phyloP scores from a whole-genome alignment of 2,888 invertebrate genomes.

The Lasioglossum pauxillum region DNA sequence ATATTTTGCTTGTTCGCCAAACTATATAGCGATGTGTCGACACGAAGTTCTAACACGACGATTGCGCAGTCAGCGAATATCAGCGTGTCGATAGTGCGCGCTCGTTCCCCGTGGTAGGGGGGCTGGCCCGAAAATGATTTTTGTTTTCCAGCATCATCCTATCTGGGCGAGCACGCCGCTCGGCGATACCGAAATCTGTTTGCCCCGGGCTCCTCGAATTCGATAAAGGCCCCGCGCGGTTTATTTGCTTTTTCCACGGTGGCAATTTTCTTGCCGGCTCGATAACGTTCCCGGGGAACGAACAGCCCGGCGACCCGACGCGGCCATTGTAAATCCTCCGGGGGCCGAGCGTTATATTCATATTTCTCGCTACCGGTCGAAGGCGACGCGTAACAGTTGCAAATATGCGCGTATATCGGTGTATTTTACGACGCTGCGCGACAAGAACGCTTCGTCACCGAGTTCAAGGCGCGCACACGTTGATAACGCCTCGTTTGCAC shows the following conservation, averaged over 20 bases:
- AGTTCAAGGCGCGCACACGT: slow-evolving; percentile 49
- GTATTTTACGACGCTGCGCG: slow-evolving; percentile 23
- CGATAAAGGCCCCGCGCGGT: not conserved
- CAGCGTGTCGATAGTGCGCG: not conserved
- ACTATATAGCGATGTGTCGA: not conserved
- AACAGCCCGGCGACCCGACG: not conserved
- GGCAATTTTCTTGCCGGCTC: slow-evolving; percentile 13
- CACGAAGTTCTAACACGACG: not conserved
- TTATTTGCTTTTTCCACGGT: slow-evolving; percentile 10
- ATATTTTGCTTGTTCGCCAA: not conserved
- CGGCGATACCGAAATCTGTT: slow-evolving; percentile 6
- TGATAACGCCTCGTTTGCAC: slow-evolving; percentile 44
- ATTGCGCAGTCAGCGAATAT: slow-evolving; percentile 5
- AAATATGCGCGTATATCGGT: slow-evolving; percentile 29
- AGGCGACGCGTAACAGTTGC: slow-evolving; percentile 13
- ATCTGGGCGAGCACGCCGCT: not conserved
- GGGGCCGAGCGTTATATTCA: not conserved
- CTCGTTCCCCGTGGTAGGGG: not conserved
- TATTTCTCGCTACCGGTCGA: slow-evolving; percentile 12
- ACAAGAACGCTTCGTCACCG: slow-evolving; percentile 52
- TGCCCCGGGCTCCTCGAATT: not conserved
- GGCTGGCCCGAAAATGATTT: not conserved
- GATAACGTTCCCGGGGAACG: not conserved
- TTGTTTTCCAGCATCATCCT: slow-evolving; percentile 1
- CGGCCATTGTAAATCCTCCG: not conserved